Base-by-base conservation (phyloP, 2,888 invertebrate genomes). In the Epiblema foenella region DNA sequence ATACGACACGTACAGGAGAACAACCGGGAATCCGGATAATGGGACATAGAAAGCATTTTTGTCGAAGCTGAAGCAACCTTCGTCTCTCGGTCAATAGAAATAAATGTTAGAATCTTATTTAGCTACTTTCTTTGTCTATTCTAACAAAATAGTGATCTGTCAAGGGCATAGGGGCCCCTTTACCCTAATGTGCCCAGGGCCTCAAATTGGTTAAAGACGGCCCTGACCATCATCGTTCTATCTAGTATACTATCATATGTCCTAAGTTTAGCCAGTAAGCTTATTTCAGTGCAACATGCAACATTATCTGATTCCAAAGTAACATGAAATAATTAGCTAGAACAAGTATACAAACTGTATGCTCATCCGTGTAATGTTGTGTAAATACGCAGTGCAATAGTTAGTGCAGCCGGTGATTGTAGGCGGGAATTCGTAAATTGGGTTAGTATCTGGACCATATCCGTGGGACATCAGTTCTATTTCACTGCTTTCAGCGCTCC, bases 391-490 rank as follows among this genome's bases (percentile, higher is more conserved):
- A 2, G 89, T 88, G 73, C 86, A 85, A 74, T 91, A 91, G 77
- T 90, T 93, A 24, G 88, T 85, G 76, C 91, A 90, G 4, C 91
- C 92, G 33, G 93, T 93, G 65, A 92, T 87, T 1, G 93, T 93
- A 0, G 93, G 87, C 11, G 88, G 91, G 76, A 93, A 93, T 77
- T 91, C 91, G 69, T 85, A 87, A 85, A 91, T 83, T 0, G 89
- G 93, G 72, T 92, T 85, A 0, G 88, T 82, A 1, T 80, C 79
- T 0, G 92, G 90, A 64, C 87, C 85, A 76, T 85, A 90, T 0
- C 92, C 93, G n/a, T 89, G 88, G 0, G 93, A 92, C 87, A 90
- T 88, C 56, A 92, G 81, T 75, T 93, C 91, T 64, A 93, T 81
- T 74, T 85, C 79, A 69, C 92, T 90, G 60, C 78, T 78, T 75